Evolutionary conservation across 2,888 invertebrate species (phyloP).

Genomic region (Perizoma flavofasciatum): DNA sequence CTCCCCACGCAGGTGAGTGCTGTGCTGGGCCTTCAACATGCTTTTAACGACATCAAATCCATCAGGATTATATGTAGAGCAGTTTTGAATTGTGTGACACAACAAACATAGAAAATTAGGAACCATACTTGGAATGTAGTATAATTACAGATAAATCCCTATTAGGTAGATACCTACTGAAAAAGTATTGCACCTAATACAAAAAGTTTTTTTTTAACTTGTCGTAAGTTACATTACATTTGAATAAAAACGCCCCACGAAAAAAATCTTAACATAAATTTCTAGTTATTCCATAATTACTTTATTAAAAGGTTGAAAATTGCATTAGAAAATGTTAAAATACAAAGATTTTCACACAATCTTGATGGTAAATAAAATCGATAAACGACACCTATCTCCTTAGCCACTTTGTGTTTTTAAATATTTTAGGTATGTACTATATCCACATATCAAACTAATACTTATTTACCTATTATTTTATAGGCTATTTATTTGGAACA

Average conservation of each 20-base stretch:
- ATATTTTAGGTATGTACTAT: no score
- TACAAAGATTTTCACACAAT: neutral
- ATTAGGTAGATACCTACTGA: neutral
- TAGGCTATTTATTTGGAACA: no score
- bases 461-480: neutral
- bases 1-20: conserved; percentile 79
- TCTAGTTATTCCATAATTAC: no score
- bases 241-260: no score
- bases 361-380: neutral
- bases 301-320: no score
- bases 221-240: no score
- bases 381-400: neutral
- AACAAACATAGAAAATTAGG: neutral
- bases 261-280: no score
- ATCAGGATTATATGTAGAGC: conserved; percentile 7
- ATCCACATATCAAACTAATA: neutral
- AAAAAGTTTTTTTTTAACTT: no score
- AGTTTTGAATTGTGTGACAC: neutral
- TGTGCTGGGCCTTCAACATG: conserved; percentile 25
- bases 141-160: no score
- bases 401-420: neutral
- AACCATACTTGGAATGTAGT: neutral
- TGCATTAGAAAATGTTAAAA: no score
- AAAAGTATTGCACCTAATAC: no score
- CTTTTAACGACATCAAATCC: conserved; percentile 7